Percentiles rank a stretch among this genome's conserved stretches.
phyloP scores from a whole-genome alignment of 2,888 invertebrate genomes.

The Entomobrya proxima region DNA sequence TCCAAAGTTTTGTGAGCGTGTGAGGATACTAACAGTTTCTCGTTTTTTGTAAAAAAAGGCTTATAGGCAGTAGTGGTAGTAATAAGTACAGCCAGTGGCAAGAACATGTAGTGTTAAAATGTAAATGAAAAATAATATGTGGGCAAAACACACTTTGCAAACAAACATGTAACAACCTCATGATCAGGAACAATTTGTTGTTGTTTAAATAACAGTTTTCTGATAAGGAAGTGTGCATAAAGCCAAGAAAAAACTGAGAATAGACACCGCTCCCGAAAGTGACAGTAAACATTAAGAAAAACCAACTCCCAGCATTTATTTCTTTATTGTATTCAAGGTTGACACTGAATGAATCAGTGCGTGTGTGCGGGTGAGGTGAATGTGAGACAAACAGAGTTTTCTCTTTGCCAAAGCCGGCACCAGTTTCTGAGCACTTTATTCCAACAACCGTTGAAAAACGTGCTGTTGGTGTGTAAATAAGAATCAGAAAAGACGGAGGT shows the following conservation, averaged over 20 bases:
- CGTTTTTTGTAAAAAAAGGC: neutral
- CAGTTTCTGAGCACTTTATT: neutral
- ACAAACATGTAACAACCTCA: slow-evolving; percentile 14
- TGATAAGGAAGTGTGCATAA: slow-evolving; percentile 35
- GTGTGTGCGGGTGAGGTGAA: slow-evolving; percentile 29
- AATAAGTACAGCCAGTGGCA: slow-evolving; percentile 25
- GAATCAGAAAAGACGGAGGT: slow-evolving; percentile 16
- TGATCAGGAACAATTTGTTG: slow-evolving; percentile 30
- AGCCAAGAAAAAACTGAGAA: slow-evolving; percentile 5
- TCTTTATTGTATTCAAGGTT: slow-evolving; percentile 32
- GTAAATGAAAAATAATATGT: slow-evolving; percentile 22
- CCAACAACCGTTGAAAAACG: neutral
- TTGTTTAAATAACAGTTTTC: slow-evolving; percentile 12
- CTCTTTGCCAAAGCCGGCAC: slow-evolving; percentile 43
- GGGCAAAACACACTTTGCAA: neutral
- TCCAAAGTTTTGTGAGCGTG: neutral
- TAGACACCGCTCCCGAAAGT: slow-evolving; percentile 48
- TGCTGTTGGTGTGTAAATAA: slow-evolving; percentile 41
- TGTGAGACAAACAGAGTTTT: slow-evolving; percentile 7
- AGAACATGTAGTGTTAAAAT: slow-evolving; percentile 13
- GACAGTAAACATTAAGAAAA: slow-evolving; percentile 37
- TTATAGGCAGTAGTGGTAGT: neutral
- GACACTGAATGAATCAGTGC: slow-evolving; percentile 27
- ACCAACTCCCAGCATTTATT: slow-evolving; percentile 24
- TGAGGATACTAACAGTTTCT: neutral